A percentile compares a stretch with the other conserved stretches of the same genome.
phyloP scores from a whole-genome alignment of 1,140 invertebrate species.

The Drosophila mayri region DNA sequence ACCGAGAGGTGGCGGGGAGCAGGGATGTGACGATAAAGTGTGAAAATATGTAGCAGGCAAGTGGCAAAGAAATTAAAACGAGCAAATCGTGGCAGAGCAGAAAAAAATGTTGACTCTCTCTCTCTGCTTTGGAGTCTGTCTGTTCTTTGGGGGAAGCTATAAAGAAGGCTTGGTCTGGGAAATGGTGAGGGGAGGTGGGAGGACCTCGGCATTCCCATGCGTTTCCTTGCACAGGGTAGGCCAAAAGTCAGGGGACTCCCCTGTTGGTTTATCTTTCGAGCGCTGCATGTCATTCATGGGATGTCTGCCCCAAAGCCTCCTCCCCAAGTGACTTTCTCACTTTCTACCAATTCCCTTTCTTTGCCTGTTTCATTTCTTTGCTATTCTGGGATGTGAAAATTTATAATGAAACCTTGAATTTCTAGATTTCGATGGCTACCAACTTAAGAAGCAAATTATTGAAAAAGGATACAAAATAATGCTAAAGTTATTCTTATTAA shows the following conservation, averaged over 20 bases:
- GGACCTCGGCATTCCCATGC: slow-evolving; percentile 21
- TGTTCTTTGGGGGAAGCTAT: slow-evolving; percentile 2
- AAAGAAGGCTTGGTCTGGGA: background rate
- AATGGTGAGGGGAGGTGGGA: background rate
- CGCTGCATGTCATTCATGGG: slow-evolving; percentile 37
- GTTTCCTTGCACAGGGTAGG: slow-evolving; percentile 27
- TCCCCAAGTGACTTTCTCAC: background rate
- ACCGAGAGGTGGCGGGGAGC: background rate
- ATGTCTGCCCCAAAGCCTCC: slow-evolving; percentile 19
- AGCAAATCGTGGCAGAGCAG: slow-evolving; percentile 37
- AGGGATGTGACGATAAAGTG: slow-evolving; percentile 61
- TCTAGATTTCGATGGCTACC: background rate
- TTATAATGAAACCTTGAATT: background rate
- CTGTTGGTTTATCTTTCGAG: slow-evolving; percentile 41
- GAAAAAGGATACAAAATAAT: too few species aligned
- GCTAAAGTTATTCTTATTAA: too few species aligned
- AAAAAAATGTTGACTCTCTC: slow-evolving; percentile 29
- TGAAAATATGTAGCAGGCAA: slow-evolving; percentile 74
- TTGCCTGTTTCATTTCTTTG: background rate
- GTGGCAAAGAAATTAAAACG: slow-evolving; percentile 77
- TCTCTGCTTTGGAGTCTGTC: slow-evolving; percentile 4
- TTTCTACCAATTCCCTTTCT: background rate
- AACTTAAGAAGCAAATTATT: background rate
- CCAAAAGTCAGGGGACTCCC: slow-evolving; percentile 61
- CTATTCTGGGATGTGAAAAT: slow-evolving; percentile 42